Conservation (phyloP, 2,113 vertebrate genomes). For the Hymenochirus boettgeri region DNA sequence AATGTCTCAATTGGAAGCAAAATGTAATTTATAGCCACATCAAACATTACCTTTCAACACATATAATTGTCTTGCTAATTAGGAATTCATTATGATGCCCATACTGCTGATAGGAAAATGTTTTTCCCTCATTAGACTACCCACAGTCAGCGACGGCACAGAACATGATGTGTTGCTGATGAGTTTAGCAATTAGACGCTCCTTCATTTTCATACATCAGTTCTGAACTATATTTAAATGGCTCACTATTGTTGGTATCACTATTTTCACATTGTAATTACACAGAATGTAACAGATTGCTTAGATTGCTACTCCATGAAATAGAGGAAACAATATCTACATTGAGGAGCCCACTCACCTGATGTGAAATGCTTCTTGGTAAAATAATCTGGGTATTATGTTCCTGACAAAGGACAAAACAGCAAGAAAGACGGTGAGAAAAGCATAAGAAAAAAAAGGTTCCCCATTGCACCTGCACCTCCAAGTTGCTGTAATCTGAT, state of each 20-base stretch:
- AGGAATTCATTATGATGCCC: slow-evolving; percentile 2
- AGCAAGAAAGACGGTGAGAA: no score
- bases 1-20: no score
- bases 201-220: neutral
- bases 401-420: no score
- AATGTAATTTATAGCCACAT: no score
- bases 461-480: no score
- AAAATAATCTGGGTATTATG: no score
- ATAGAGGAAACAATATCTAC: no score
- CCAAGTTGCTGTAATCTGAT: no score
- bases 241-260: neutral
- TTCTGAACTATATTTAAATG: slow-evolving; percentile 1
- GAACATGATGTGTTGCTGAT: neutral
- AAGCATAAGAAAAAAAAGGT: no score
- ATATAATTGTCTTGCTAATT: neutral
- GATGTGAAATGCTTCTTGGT: no score
- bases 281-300: neutral
- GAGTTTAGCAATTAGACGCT: slow-evolving; percentile 8
- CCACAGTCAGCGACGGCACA: slow-evolving; percentile 1
- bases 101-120: slow-evolving; percentile 8
- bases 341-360: no score
- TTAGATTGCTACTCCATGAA: neutral
- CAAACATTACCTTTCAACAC: no score
- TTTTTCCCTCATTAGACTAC: slow-evolving; percentile 1
- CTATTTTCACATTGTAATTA: neutral